Percentiles rank a stretch among this genome's conserved stretches.
Evolutionary conservation across 2,797 vertebrate genomes (phyloP).

Genomic region (Scyliorhinus canicula): DNA sequence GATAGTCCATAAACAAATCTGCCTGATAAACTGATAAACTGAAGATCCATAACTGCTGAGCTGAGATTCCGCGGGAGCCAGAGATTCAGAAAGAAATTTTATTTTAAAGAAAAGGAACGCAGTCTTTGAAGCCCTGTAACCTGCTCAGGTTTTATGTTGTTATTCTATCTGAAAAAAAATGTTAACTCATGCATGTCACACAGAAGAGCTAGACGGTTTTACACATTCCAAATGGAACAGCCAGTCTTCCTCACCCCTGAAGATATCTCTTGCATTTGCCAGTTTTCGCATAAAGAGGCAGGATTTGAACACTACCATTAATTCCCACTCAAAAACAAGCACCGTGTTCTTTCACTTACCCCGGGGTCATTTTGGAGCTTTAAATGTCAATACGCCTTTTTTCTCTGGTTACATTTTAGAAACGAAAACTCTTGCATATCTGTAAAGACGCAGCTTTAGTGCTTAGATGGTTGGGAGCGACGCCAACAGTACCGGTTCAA

Average conservation of each 20-base stretch:
- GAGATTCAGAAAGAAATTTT: background rate
- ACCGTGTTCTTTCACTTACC: constrained; percentile 44
- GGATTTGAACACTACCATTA: constrained; percentile 46
- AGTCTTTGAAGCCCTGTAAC: background rate
- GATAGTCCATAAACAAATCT: constrained; percentile 10
- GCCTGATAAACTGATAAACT: background rate
- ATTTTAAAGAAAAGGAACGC: background rate
- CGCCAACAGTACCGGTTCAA: too few species aligned
- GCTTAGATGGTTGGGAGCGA: too few species aligned
- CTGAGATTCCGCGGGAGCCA: background rate
- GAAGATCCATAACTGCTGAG: background rate
- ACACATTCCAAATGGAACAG: constrained; percentile 48
- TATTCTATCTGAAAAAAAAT: background rate
- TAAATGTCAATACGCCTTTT: constrained; percentile 44
- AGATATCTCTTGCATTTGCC: constrained; percentile 47
- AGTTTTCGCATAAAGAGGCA: constrained; percentile 43
- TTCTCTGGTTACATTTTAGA: constrained; percentile 41
- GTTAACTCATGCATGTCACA: background rate
- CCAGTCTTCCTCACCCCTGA: constrained; percentile 43
- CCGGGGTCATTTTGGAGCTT: constrained; percentile 45
- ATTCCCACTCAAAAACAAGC: constrained; percentile 47
- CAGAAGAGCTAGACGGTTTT: background rate
- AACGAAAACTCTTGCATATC: constrained; percentile 39
- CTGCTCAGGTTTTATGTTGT: background rate
- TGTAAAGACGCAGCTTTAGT: background rate